Percentiles rank a stretch among this genome's conserved stretches.
phyloP scores from a whole-genome alignment of 2,888 invertebrate species.

The Tetheella fluctuosa region DNA sequence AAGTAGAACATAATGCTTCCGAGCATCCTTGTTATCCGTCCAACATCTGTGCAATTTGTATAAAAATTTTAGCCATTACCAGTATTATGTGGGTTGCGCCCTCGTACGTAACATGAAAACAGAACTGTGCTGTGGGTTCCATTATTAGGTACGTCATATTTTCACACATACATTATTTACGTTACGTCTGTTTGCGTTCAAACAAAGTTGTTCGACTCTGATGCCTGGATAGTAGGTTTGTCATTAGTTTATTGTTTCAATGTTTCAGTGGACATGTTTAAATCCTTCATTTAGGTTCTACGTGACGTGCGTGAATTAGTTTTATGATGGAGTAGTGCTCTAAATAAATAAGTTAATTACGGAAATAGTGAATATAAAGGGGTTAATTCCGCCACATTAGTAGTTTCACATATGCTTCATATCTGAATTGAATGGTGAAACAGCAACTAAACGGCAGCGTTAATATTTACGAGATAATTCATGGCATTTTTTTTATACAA shows the following conservation, averaged over 20 bases:
- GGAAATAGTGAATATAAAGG: background rate
- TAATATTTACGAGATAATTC: too few species aligned
- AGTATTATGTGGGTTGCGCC: conserved; percentile 20
- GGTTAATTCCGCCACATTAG: too few species aligned
- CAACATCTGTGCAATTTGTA: conserved; percentile 31
- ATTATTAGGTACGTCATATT: background rate
- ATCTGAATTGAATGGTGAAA: too few species aligned
- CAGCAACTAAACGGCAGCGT: too few species aligned
- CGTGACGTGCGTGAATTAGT: background rate
- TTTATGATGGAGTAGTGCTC: background rate
- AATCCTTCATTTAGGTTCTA: background rate
- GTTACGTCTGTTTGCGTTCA: background rate
- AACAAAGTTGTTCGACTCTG: conserved; percentile 2
- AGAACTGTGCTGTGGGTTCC: background rate
- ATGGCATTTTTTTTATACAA: too few species aligned
- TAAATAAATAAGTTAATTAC: background rate
- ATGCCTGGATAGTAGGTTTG: background rate
- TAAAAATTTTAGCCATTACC: conserved; percentile 29
- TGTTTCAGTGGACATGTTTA: background rate
- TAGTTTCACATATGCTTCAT: too few species aligned
- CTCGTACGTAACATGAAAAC: background rate
- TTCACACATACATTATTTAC: background rate
- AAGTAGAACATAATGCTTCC: conserved; percentile 30
- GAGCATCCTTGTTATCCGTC: conserved; percentile 23
- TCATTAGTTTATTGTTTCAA: background rate